Percentiles rank a stretch among this genome's conserved stretches.
Evolutionary conservation across 2,888 invertebrate species (phyloP).

Genomic region (Diaperis boleti): DNA sequence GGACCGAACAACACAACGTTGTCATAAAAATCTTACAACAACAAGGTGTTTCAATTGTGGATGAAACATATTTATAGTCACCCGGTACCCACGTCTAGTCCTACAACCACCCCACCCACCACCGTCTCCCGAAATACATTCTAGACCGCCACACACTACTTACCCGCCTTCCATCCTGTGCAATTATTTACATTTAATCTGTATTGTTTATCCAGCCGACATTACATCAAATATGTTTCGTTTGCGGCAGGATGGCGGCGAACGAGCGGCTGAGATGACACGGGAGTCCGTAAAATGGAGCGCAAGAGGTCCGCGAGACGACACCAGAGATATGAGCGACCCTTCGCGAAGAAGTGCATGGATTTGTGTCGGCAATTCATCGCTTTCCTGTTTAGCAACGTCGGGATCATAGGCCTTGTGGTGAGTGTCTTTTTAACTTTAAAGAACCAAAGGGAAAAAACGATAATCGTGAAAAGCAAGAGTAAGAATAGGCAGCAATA

Average conservation of each 20-base stretch:
- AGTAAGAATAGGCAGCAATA: no score
- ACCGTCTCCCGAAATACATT: background rate
- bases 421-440: conserved; percentile 67
- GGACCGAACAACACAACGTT: no score
- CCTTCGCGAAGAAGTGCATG: conserved; percentile 80
- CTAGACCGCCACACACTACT: background rate
- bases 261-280: conserved; percentile 25
- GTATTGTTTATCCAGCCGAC: conserved; percentile 13
- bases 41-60: no score
- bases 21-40: no score
- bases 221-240: conserved; percentile 11
- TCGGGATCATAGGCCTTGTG: conserved; percentile 93
- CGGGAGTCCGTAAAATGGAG: conserved; percentile 65
- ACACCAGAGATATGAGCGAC: conserved; percentile 71
- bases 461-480: no score
- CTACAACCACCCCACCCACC: no score
- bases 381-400: conserved; percentile 97
- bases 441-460: no score
- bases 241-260: conserved; percentile 14
- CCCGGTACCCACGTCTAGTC: no score
- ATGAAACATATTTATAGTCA: no score
- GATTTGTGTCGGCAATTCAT: conserved; percentile 84
- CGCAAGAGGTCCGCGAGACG: conserved; percentile 69
- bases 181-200: conserved; percentile 26
- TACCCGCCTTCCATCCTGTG: background rate